Conservation (phyloP, 2,888 invertebrate genomes). For the Urechis unicinctus region DNA sequence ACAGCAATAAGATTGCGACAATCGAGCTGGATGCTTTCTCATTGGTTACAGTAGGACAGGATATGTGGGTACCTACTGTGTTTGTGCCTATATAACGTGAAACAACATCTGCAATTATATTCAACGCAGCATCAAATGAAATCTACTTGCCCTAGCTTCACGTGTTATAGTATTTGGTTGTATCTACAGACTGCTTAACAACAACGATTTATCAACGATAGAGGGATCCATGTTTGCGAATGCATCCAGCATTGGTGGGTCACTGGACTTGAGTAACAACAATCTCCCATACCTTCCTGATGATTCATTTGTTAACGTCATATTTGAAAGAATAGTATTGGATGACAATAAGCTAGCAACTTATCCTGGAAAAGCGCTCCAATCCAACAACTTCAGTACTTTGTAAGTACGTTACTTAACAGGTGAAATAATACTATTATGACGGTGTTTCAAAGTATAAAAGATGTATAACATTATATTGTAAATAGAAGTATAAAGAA, state of each 20-base stretch:
- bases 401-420: too few species aligned
- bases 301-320: background rate
- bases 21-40: slow-evolving; percentile 15
- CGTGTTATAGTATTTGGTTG: too few species aligned
- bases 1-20: too few species aligned
- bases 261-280: background rate
- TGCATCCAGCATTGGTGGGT: background rate
- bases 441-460: too few species aligned
- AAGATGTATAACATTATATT: too few species aligned
- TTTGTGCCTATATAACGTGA: too few species aligned
- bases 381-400: background rate
- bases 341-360: background rate
- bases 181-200: background rate
- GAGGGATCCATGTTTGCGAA: background rate
- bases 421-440: too few species aligned
- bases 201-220: background rate
- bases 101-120: too few species aligned
- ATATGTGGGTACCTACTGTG: slow-evolving; percentile 18
- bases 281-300: background rate
- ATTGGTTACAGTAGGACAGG: background rate
- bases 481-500: too few species aligned
- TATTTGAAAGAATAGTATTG: background rate
- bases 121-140: too few species aligned
- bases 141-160: too few species aligned
- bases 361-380: background rate